These are phyloP conservation scores for Hycleus phaleratus DNA, from an alignment of 1,140 invertebrate species.

Conservation along the genomic window DNA sequence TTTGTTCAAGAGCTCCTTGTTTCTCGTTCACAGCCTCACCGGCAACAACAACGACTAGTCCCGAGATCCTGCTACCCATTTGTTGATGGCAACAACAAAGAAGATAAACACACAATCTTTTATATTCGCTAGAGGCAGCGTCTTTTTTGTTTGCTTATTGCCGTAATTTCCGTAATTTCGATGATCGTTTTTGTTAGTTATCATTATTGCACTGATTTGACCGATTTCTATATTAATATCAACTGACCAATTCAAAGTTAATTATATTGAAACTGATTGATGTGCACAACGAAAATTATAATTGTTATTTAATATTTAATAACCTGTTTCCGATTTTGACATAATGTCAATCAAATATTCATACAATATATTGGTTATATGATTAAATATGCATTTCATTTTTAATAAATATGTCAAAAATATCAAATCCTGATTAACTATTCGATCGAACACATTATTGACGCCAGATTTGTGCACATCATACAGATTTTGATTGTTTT, in stretches of 20 bases:
- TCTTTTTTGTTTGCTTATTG: no score
- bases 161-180: no score
- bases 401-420: background rate
- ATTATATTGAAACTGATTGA: constrained; percentile 29
- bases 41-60: no score
- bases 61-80: no score
- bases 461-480: no score
- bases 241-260: constrained; percentile 24
- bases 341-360: constrained; percentile 29
- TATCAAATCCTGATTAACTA: no score
- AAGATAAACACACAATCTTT: no score
- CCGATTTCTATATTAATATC: constrained; percentile 16
- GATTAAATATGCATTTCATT: constrained; percentile 25
- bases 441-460: no score
- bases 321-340: constrained; percentile 25
- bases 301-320: constrained; percentile 35
- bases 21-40: background rate
- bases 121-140: no score
- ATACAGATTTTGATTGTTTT: no score
- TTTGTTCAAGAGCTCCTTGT: constrained; percentile 15
- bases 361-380: constrained; percentile 16
- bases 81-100: no score
- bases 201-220: constrained; percentile 2
- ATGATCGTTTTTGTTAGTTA: no score
- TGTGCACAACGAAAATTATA: constrained; percentile 33